Percentiles rank a stretch among this genome's conserved stretches.
Evolutionary conservation across 2,113 vertebrate species (phyloP).

Genomic region (Grantiella picta): DNA sequence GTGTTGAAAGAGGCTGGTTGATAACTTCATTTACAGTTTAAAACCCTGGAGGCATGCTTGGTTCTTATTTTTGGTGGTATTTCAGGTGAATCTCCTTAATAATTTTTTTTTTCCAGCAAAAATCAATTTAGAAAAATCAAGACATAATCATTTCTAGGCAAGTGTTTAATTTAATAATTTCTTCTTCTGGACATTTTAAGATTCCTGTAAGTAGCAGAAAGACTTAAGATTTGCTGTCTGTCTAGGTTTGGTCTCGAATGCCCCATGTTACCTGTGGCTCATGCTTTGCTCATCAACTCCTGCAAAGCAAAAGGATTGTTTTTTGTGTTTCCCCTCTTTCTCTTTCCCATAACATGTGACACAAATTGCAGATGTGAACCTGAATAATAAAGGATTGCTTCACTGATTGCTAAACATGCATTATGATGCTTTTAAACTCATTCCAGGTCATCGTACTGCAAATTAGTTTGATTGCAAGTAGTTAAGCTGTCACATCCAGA

Average conservation of each 20-base stretch:
- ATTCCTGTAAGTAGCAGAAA: not conserved
- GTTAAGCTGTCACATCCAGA: slow-evolving; percentile 65
- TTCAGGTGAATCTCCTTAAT: not conserved
- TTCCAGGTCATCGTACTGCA: slow-evolving; percentile 57
- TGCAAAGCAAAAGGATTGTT: not conserved
- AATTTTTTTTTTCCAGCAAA: not conserved
- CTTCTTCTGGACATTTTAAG: not conserved
- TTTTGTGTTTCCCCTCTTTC: not conserved
- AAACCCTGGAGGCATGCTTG: not conserved
- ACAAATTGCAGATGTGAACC: slow-evolving; percentile 48
- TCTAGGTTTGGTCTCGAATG: not conserved
- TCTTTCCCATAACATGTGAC: not conserved
- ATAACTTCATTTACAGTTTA: not conserved
- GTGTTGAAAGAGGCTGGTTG: not conserved
- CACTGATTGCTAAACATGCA: slow-evolving; percentile 66
- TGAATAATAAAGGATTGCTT: slow-evolving; percentile 57
- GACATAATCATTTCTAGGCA: not conserved
- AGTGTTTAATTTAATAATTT: not conserved
- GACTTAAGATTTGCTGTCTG: not conserved
- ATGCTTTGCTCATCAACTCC: not conserved
- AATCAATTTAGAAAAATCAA: not conserved
- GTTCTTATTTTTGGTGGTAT: not conserved
- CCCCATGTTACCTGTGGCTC: not conserved
- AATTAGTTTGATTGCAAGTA: slow-evolving; percentile 71
- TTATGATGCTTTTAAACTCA: slow-evolving; percentile 67